Evolutionary conservation across 2,888 invertebrate genomes (phyloP).

Genomic region (Oligia latruncula): DNA sequence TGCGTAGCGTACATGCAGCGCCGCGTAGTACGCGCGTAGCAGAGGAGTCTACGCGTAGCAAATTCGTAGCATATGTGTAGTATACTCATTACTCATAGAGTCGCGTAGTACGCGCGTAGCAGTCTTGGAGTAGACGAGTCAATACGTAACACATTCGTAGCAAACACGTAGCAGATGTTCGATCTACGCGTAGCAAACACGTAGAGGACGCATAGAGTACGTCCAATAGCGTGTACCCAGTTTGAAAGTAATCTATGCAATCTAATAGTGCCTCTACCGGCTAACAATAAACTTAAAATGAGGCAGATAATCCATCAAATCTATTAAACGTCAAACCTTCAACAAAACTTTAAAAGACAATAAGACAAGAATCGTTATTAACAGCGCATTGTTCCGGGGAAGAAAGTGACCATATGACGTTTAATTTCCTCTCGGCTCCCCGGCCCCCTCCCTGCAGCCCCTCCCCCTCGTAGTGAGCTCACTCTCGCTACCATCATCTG

Average conservation of each 20-base stretch:
- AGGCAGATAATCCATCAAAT: not conserved
- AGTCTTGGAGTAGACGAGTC: not conserved
- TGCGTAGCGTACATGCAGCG: not conserved
- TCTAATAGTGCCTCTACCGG: not conserved
- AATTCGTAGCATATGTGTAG: not conserved
- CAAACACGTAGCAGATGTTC: not conserved
- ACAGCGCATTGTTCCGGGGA: conserved; percentile 78
- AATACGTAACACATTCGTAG: conserved; percentile 3
- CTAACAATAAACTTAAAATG: conserved; percentile 8
- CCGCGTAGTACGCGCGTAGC: not conserved
- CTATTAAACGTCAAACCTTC: conserved; percentile 17
- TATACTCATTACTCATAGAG: not conserved
- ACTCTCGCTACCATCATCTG: conserved; percentile 77
- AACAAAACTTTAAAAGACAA: conserved; percentile 41
- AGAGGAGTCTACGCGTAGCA: not conserved
- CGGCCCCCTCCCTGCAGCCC: not conserved
- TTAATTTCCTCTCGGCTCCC: conserved; percentile 85
- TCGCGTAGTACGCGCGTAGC: not conserved
- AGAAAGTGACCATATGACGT: conserved; percentile 87
- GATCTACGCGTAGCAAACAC: not conserved
- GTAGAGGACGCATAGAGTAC: not conserved
- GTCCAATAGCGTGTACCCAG: not conserved
- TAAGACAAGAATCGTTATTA: conserved; percentile 67
- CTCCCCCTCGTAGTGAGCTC: conserved; percentile 59
- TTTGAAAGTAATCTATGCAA: not conserved